These are phyloP conservation scores for Elachura formosa DNA, from an alignment of 2,113 vertebrate species.

Conservation along the genomic window DNA sequence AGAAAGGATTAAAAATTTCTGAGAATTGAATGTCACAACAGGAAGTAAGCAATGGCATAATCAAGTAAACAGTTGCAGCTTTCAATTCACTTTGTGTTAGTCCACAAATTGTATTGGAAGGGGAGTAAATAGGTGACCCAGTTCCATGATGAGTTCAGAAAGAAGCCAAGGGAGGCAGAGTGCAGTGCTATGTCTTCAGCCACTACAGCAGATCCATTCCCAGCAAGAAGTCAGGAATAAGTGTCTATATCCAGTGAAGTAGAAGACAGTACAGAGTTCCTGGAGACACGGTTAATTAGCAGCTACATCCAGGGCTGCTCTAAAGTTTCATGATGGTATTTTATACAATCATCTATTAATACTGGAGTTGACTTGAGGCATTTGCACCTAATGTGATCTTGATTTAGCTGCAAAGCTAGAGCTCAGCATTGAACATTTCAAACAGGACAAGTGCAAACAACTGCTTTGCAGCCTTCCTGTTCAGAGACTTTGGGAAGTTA, in stretches of 20 bases:
- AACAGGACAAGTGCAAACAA: neutral
- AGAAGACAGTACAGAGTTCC: neutral
- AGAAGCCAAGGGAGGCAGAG: neutral
- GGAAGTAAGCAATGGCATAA: neutral
- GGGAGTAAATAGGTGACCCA: neutral
- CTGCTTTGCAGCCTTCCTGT: neutral
- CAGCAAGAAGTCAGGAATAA: neutral
- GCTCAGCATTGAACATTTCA: neutral
- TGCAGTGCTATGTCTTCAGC: neutral
- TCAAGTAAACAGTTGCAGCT: neutral
- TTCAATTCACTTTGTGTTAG: neutral
- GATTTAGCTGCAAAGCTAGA: neutral
- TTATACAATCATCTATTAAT: neutral
- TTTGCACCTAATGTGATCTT: neutral
- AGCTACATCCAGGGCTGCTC: neutral
- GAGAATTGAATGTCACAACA: neutral
- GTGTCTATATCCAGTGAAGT: neutral
- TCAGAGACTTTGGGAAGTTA: neutral
- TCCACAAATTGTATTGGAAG: neutral
- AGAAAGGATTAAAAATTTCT: neutral
- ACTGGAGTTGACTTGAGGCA: neutral
- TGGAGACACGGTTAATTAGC: neutral
- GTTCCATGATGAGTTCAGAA: neutral
- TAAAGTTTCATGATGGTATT: neutral
- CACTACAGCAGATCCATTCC: neutral